phyloP scores from a whole-genome alignment of 2,797 vertebrate species.

The Choloepus didactylus region DNA sequence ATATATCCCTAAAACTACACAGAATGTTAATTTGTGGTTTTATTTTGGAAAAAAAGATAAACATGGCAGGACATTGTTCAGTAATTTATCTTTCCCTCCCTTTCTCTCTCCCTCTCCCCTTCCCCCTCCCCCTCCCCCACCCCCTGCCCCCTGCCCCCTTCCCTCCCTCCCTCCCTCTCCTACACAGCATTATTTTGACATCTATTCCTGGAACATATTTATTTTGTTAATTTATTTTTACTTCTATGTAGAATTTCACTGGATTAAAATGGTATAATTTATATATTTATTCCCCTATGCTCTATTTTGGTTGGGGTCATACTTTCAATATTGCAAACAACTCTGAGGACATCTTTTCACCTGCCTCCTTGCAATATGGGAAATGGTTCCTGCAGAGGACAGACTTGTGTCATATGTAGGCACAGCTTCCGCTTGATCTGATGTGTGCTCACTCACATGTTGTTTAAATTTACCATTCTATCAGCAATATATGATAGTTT shows the following conservation, averaged over 20 bases:
- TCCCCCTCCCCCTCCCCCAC: no score
- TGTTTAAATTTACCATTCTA: background rate
- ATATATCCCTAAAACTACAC: background rate
- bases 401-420: background rate
- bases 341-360: background rate
- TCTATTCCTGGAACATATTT: background rate
- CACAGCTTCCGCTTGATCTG: background rate
- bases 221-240: slow-evolving; percentile 37
- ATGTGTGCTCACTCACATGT: background rate
- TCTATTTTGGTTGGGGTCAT: background rate
- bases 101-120: background rate
- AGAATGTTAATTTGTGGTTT: background rate
- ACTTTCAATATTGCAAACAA: background rate
- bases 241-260: background rate
- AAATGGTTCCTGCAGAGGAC: background rate
- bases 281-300: background rate
- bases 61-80: background rate
- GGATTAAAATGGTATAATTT: background rate
- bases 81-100: background rate
- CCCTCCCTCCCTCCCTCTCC: no score
- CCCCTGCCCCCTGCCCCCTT: no score
- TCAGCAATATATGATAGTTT: background rate
- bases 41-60: background rate
- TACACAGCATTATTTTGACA: background rate
- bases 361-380: background rate